These are phyloP conservation scores for Condylura cristata DNA, from an alignment of 2,113 vertebrate genomes.

Conservation along the genomic window DNA sequence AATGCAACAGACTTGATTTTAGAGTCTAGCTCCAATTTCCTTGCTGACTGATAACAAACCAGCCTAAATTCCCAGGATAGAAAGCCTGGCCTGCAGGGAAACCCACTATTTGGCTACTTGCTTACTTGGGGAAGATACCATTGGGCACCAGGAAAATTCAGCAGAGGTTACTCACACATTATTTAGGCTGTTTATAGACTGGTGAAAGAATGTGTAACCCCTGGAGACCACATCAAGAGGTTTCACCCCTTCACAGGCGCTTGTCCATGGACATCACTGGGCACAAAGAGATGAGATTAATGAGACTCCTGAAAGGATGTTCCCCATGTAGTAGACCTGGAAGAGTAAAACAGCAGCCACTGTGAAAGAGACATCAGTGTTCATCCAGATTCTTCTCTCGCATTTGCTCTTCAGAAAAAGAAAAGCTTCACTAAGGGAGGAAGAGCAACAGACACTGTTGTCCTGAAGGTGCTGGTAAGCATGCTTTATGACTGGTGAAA, in stretches of 20 bases:
- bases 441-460: not conserved
- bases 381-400: not conserved
- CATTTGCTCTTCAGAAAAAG: not conserved
- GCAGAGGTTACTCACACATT: not conserved
- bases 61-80: not conserved
- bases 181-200: not conserved
- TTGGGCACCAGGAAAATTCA: not conserved
- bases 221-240: not conserved
- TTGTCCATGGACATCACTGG: not conserved
- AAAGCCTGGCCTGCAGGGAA: not conserved
- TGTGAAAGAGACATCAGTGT: no score
- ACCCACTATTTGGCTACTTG: not conserved
- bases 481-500: rapidly evolving
- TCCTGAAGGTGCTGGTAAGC: no score
- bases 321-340: not conserved
- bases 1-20: not conserved
- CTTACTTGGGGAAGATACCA: not conserved
- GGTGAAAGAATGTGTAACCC: no score
- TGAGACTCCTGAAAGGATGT: not conserved
- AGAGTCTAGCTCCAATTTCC: not conserved
- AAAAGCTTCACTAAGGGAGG: not conserved
- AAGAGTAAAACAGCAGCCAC: no score
- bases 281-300: not conserved
- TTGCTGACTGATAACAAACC: not conserved
- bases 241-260: not conserved